Evolutionary conservation across 2,888 invertebrate species (phyloP), one percentile per base, ranked within the genome.

Genomic region (Parapristionchus giblindavisi): DNA sequence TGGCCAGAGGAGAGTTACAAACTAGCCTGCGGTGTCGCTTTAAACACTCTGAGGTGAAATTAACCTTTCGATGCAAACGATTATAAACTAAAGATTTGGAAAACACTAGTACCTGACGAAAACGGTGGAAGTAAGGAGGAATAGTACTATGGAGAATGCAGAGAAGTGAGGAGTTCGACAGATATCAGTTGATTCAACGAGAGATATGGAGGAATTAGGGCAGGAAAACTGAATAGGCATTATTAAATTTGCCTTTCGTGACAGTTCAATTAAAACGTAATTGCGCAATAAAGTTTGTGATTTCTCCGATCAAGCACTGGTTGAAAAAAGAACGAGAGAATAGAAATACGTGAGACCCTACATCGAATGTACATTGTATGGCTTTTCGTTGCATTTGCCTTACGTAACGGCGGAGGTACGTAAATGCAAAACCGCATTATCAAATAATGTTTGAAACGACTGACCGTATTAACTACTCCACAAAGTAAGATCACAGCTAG

Each of bases 401-500:
- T 65, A 17, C 21, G 29, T 14, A 60, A 21, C 21, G 29, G 8
- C 34, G 17, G 34, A 21, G 29, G 40, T 11, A 3, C 52, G 43
- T 6, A 17, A 29, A 8, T 8, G n/a, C n/a, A n/a, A n/a, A n/a
- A n/a, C n/a, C n/a, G n/a, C n/a, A n/a, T n/a, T n/a, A n/a, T 40
- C 24, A 51, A 21, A 38, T 38, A 56, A 52, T 21, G 4, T 24
- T 51, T n/a, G n/a, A 48, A 32, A 8, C 40, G 63, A 56, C 78
- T 75, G 76, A 86, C 86, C 61, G 84, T 84, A 58, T 87, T 87
- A 5, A 87, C 86, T n/a, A 87, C 81, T 29, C 87, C 87, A 68
- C 87, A 87, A 17, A 85, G 77, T 75, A 84, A 84, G 5, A 87
- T 78, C 29, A 86, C 79, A 1, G 82, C 80, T 24, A 87, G 77